Conservation (phyloP, 2,797 vertebrate genomes). For the Pseudochirops corinnae region DNA sequence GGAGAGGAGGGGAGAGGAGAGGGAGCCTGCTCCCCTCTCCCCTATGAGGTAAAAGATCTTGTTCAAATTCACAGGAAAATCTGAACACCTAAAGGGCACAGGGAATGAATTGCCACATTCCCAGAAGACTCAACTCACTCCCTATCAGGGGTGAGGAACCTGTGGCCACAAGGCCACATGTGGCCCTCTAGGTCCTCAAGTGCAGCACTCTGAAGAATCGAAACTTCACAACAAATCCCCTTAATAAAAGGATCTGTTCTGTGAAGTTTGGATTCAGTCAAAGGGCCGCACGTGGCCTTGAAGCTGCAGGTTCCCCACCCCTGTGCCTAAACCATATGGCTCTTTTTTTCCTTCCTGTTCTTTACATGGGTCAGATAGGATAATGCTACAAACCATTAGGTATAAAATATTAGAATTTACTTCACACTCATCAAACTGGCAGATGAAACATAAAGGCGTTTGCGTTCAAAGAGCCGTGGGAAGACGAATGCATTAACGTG, state of each 20-base stretch:
- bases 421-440: background rate
- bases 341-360: background rate
- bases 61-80: background rate
- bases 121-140: background rate
- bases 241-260: too few relatives aligned
- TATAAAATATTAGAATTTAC: background rate
- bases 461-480: background rate
- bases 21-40: background rate
- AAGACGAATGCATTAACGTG: background rate
- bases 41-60: background rate
- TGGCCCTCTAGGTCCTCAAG: too few relatives aligned
- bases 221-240: too few relatives aligned
- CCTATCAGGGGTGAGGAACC: too few relatives aligned
- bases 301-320: too few relatives aligned
- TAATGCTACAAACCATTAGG: background rate
- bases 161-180: too few relatives aligned
- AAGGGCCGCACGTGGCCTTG: too few relatives aligned
- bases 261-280: too few relatives aligned
- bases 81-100: background rate
- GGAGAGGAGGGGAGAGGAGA: background rate
- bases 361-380: background rate
- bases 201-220: too few relatives aligned
- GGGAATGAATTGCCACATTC: background rate
- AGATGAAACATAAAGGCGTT: background rate
- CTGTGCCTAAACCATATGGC: background rate